Percentiles rank a stretch among this genome's conserved stretches.
These are phyloP conservation scores for Drosophila lacertosa DNA, from an alignment of 1,140 invertebrate species.

Conservation along the genomic window DNA sequence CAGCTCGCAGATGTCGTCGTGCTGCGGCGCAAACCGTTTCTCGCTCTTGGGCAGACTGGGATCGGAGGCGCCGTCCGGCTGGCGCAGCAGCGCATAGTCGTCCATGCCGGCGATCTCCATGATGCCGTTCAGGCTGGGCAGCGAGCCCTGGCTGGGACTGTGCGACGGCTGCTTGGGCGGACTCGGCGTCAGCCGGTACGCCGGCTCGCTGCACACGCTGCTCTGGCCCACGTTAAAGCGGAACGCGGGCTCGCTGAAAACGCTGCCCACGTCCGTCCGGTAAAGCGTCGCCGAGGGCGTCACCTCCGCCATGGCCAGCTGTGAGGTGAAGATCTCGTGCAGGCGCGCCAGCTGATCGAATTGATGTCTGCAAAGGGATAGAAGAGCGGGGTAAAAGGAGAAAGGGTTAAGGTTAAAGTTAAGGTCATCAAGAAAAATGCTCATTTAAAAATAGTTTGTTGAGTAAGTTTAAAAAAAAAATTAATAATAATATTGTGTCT, in stretches of 20 bases:
- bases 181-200: conserved; percentile 82
- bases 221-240: conserved; percentile 89
- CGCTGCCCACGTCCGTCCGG: conserved; percentile 88
- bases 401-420: too few species aligned
- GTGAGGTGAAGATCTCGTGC: conserved; percentile 88
- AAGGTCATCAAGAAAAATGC: too few species aligned
- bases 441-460: too few species aligned
- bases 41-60: conserved; percentile 91
- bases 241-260: conserved; percentile 93
- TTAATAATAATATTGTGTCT: too few species aligned
- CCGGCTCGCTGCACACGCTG: conserved; percentile 87
- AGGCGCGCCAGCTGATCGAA: conserved; percentile 89
- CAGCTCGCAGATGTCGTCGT: conserved; percentile 73
- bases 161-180: conserved; percentile 79
- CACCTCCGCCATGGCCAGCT: conserved; percentile 89
- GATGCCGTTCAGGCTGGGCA: conserved; percentile 83
- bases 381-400: conserved; percentile 51
- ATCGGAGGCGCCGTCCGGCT: conserved; percentile 96
- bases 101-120: conserved; percentile 87
- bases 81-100: conserved; percentile 88
- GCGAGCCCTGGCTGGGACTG: conserved; percentile 80
- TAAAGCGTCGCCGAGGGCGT: conserved; percentile 86
- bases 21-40: conserved; percentile 79
- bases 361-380: conserved; percentile 84
- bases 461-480: too few species aligned